Evolutionary conservation across 2,888 invertebrate species (phyloP).

Genomic region (Thera britannica): DNA sequence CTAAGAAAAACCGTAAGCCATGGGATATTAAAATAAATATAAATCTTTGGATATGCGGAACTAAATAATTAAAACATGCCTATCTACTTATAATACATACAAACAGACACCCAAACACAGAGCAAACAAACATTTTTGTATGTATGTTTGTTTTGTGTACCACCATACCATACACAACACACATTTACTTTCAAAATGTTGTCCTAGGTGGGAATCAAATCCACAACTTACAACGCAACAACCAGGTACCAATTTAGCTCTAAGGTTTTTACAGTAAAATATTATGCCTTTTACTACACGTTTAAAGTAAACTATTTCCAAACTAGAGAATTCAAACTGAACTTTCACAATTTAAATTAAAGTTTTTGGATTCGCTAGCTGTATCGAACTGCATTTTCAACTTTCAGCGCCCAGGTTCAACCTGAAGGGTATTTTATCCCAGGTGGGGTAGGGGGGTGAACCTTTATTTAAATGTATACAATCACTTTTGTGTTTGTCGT

Average conservation of each 20-base stretch:
- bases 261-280: background rate
- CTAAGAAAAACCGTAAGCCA: no score
- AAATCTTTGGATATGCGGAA: no score
- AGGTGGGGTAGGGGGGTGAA: background rate
- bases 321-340: constrained; percentile 6
- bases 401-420: constrained; percentile 8
- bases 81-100: no score
- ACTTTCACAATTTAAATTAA: constrained; percentile 21
- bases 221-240: background rate
- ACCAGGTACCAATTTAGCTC: background rate
- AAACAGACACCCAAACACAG: no score
- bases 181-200: no score
- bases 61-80: no score
- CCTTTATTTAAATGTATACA: background rate
- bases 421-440: constrained; percentile 22
- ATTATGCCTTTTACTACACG: background rate
- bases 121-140: no score
- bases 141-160: no score
- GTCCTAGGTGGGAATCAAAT: background rate
- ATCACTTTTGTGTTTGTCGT: background rate
- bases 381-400: constrained; percentile 20
- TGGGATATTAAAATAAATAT: no score
- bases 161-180: no score
- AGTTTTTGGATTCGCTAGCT: constrained; percentile 13
- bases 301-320: background rate